Conservation (phyloP, 2,888 invertebrate genomes). For the Julus scandinavius region DNA sequence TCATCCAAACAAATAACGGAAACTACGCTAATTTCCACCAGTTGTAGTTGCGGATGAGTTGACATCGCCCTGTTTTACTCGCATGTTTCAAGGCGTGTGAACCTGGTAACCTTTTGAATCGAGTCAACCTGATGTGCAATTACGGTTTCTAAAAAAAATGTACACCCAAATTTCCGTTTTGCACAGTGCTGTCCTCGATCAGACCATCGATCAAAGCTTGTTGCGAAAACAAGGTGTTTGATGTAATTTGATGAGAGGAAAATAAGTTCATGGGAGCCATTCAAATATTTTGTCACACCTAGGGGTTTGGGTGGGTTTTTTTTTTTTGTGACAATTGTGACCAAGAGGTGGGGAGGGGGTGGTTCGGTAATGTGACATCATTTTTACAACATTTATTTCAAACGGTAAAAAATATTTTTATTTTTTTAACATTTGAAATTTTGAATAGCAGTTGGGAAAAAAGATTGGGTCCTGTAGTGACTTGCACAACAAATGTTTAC, state of each 20-base stretch:
- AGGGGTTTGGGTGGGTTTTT: no score
- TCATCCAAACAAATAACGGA: neutral
- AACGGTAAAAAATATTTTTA: no score
- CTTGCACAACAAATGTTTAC: no score
- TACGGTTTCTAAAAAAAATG: neutral
- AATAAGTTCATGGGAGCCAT: no score
- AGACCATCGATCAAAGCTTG: neutral
- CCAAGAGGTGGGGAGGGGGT: no score
- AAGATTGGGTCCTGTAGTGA: no score
- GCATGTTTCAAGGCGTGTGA: neutral
- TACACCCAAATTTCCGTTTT: neutral
- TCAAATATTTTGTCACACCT: no score
- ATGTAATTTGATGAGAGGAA: neutral
- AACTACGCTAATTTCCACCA: neutral
- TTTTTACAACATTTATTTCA: no score
- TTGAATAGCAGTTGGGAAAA: no score
- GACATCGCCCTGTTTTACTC: neutral
- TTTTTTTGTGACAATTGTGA: no score
- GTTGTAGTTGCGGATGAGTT: slow-evolving; percentile 30
- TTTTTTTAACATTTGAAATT: no score
- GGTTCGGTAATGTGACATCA: no score
- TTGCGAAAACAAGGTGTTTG: neutral
- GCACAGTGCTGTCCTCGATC: neutral
- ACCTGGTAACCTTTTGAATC: neutral
- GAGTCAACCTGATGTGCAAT: neutral